Evolutionary conservation across 1,140 invertebrate genomes (phyloP), one percentile per base, ranked within the genome.

Genomic region (Drosophila sp.): DNA sequence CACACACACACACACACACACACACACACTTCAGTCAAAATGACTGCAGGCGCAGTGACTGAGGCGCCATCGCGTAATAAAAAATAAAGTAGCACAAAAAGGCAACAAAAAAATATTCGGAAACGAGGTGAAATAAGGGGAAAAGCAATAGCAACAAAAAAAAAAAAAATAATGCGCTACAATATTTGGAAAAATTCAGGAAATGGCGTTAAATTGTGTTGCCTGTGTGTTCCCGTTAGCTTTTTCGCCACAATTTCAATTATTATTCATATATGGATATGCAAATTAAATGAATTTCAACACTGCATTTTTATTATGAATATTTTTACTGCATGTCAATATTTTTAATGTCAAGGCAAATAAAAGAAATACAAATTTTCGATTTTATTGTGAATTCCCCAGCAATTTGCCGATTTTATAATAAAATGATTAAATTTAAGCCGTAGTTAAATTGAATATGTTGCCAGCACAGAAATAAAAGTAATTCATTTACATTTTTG

Each of bases 1-100:
- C 21, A 40, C n/a, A 61, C n/a, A 62, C 32, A 71, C 14, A 61
- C 7, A 58, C 29, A 34, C 32, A 51, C 21, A 6, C 38, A 57
- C 32, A 41, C 7, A 25, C 25, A 54, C 40, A 56, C 11, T 45
- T 8, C n/a, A 29, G 69, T 45, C 51, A 59, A 87, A 83, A 87
- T 83, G 83, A 87, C 83, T 87, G 83, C 84, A 87, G 79, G 76
- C 87, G 72, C 79, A 79, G 72, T 89, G 82, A 86, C 71, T 78
- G 64, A 78, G 76, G 80, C 74, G 79, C 79, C 75, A 67, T 56
- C 62, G 78, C 72, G 62, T 72, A 83, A 89, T 87, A 87, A 87
- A 89, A 84, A 71, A 61, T 69, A 69, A 86, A 73, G 74, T 63
- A 67, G 65, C 51, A 54, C n/a, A 62, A 43, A 64, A 27, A 32